Evolutionary conservation across 1,140 invertebrate genomes (phyloP).

Genomic region (Drosophila nikananu): DNA sequence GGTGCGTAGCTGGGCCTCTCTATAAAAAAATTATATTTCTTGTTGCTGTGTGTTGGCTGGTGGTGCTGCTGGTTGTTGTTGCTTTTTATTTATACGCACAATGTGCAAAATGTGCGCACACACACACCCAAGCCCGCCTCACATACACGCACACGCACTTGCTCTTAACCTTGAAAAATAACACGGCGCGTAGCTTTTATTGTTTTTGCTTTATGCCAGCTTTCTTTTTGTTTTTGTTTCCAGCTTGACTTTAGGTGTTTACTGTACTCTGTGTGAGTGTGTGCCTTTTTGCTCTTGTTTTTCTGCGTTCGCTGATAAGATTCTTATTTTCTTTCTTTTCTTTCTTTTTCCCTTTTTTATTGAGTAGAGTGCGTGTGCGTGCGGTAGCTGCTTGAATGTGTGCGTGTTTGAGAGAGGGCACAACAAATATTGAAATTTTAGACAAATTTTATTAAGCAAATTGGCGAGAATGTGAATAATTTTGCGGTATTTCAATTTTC

Average conservation of each 20-base stretch:
- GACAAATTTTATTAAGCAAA: slow-evolving; percentile 48
- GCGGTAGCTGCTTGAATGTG: slow-evolving; percentile 1
- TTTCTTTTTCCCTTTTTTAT: slow-evolving; percentile 52
- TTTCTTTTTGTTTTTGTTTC: slow-evolving; percentile 48
- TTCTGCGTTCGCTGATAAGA: slow-evolving; percentile 61
- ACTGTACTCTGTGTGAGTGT: slow-evolving; percentile 28
- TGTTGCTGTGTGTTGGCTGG: slow-evolving; percentile 42
- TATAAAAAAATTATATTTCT: slow-evolving; percentile 48
- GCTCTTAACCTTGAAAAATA: slow-evolving; percentile 79
- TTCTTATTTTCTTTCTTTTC: slow-evolving; percentile 52
- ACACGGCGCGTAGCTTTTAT: slow-evolving; percentile 42
- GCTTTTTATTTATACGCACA: slow-evolving; percentile 62
- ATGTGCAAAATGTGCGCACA: slow-evolving; percentile 60
- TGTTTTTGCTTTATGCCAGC: slow-evolving; percentile 25
- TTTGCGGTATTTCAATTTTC: slow-evolving; percentile 16
- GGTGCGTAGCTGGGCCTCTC: slow-evolving; percentile 45
- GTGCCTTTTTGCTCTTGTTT: slow-evolving; percentile 31
- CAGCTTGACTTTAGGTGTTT: slow-evolving; percentile 52
- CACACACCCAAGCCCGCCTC: slow-evolving; percentile 11
- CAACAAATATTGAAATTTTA: slow-evolving; percentile 52
- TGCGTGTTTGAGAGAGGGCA: slow-evolving; percentile 9
- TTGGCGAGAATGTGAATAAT: slow-evolving; percentile 34
- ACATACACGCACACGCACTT: slow-evolving; percentile 69
- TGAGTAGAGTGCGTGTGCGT: slow-evolving; percentile 54
- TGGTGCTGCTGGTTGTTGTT: slow-evolving; percentile 22